Conservation (phyloP, 1,140 invertebrate species). For the Camponotus vicinus region DNA sequence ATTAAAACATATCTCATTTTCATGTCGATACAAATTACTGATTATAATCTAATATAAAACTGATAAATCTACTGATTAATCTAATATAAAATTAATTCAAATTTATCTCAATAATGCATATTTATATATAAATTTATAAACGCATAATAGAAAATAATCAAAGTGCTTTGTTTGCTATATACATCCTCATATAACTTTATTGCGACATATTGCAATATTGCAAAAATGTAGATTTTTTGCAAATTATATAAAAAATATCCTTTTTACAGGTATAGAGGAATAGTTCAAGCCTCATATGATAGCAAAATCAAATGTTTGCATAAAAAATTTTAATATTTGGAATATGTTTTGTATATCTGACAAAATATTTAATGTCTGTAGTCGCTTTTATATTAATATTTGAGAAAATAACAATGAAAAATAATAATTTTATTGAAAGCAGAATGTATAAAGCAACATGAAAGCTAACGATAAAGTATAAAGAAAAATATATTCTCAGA, state of each 20-base stretch:
- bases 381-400: conserved; percentile 29
- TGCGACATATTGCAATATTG: conserved; percentile 29
- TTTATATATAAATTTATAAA: not conserved
- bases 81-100: not conserved
- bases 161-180: not conserved
- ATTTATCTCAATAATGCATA: not conserved
- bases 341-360: not conserved
- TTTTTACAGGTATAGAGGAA: not conserved
- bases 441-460: no score
- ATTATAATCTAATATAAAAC: not conserved
- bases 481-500: no score
- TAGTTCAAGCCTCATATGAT: not conserved
- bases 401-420: conserved; percentile 3
- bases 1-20: not conserved
- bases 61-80: no score
- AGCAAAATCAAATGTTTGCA: not conserved
- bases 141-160: not conserved
- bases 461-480: no score
- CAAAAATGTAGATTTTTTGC: not conserved
- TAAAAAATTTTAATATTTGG: conserved; percentile 48
- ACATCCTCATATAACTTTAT: not conserved
- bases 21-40: not conserved
- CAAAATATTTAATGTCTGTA: not conserved
- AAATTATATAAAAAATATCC: not conserved
- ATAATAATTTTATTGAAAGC: no score